Base-by-base conservation (phyloP, 2,113 vertebrate genomes). In the Hirundichthys speculiger region DNA sequence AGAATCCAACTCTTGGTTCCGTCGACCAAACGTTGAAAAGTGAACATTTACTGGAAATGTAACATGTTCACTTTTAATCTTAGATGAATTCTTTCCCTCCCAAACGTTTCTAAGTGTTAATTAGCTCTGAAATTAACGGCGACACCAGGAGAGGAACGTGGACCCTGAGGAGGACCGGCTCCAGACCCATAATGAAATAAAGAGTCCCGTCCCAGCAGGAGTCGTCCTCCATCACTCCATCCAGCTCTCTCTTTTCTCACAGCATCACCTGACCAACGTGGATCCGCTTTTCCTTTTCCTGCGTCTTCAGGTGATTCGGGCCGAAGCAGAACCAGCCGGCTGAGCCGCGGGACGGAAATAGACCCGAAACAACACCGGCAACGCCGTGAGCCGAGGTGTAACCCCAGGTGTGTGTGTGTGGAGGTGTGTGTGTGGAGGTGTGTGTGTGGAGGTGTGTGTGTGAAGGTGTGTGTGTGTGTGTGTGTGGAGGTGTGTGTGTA, bases 401-500 rank as follows among this genome's bases (percentile, higher is more conserved):
- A 66, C 13, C 15, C 13, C 74, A 69, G 60, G 42, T 41, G 67
- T 45, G 73, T 66, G 71, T 69, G 75, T 77, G 63, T 62, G 45
- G 64, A 63, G 53, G 20, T 77, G 62, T 56, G 72, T 48, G 70
- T 56, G 64, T 42, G 25, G 69, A 45, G 13, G 50, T 56, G 58
- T 55, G 53, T 69, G 39, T 41, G 39, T 77, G 68, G 60, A 40
- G 39, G 67, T 45, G 73, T 66, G 71, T 69, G 75, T 77, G 63
- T 62, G 45, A 64, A 63, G 53, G 20, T 77, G 62, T 56, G 72
- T 48, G 70, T 53, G 69, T 58, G 73, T 77, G 63, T 53, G 49
- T 67, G 61, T 56, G 30, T n/a, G n/a, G n/a, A n/a, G n/a, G n/a
- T n/a, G n/a, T n/a, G n/a, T n/a, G n/a, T n/a, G n/a, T n/a, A n/a